Conservation (phyloP, 2,797 vertebrate genomes). For the Malurus splendens region DNA sequence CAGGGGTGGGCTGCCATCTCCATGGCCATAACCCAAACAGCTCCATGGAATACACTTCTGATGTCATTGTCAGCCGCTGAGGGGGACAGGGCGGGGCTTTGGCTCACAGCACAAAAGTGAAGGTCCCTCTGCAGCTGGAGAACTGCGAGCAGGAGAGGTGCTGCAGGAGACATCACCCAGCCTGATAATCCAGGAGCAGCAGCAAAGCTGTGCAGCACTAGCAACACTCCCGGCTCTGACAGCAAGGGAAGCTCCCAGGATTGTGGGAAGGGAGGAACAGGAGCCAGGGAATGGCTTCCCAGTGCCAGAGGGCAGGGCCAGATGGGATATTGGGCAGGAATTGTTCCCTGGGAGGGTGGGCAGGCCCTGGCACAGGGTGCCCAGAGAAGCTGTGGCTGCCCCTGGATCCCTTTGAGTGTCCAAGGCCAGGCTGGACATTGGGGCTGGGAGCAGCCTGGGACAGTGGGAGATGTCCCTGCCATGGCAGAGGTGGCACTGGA, state of each 20-base stretch:
- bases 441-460: neutral
- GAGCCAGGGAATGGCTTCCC: neutral
- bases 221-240: accelerated
- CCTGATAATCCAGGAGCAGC: accelerated
- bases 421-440: neutral
- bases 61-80: neutral
- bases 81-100: neutral
- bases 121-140: neutral
- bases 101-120: neutral
- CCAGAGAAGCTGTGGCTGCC: neutral
- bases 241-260: neutral
- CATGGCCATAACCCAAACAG: neutral
- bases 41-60: neutral
- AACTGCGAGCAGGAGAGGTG: neutral
- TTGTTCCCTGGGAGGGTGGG: neutral
- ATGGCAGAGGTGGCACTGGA: neutral
- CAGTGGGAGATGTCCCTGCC: neutral
- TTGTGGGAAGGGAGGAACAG: too few relatives aligned
- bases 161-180: neutral
- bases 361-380: neutral
- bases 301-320: accelerated
- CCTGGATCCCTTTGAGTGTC: neutral
- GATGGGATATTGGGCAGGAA: neutral
- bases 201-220: neutral
- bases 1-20: neutral